A percentile compares a stretch with the other conserved stretches of the same genome.
Evolutionary conservation across 2,113 vertebrate species (phyloP).

Genomic region (Parotia lawesii): DNA sequence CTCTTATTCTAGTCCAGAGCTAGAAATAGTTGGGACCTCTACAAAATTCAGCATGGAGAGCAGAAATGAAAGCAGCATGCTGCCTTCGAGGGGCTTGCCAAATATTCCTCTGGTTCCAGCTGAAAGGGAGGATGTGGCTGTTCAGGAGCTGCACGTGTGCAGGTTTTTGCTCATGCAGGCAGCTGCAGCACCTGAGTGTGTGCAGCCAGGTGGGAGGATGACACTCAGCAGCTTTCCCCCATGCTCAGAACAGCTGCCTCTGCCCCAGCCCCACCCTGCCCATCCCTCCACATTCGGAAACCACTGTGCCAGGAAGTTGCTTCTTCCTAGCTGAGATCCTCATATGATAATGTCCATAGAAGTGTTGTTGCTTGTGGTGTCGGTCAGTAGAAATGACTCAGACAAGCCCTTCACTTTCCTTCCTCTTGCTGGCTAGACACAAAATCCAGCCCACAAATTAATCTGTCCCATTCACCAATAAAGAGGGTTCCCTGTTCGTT

Average conservation of each 20-base stretch:
- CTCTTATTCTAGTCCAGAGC: background rate
- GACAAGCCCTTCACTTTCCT: background rate
- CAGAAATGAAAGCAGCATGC: background rate
- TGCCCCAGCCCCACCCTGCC: background rate
- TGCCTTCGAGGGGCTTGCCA: background rate
- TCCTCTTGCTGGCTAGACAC: background rate
- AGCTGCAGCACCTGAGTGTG: background rate
- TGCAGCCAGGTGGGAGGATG: background rate
- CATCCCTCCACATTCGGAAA: background rate
- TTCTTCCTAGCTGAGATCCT: background rate
- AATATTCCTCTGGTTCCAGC: background rate
- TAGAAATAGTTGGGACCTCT: background rate
- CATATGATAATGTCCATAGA: background rate
- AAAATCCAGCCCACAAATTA: slow-evolving; percentile 8
- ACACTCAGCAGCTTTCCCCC: background rate
- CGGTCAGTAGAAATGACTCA: background rate
- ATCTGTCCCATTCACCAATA: background rate
- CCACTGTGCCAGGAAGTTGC: background rate
- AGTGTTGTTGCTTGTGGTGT: background rate
- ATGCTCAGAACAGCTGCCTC: background rate
- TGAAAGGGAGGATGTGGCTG: background rate
- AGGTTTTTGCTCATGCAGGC: background rate
- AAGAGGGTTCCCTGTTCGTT: background rate
- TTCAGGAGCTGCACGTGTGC: background rate
- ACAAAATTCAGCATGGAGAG: background rate